Base-by-base conservation (phyloP, 2,113 vertebrate genomes). In the Galeopterus variegatus region DNA sequence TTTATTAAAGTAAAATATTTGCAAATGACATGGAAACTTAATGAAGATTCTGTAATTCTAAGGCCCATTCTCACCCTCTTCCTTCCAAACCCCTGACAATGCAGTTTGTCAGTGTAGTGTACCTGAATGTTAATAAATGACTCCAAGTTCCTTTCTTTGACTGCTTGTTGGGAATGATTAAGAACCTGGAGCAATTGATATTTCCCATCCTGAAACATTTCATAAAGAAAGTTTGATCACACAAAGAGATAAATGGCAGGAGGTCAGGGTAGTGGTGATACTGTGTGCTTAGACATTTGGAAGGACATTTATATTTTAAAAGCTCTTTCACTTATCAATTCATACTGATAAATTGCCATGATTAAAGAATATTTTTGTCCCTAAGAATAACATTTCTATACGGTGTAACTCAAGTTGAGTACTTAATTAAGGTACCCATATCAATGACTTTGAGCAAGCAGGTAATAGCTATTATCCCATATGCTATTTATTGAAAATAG, bases 291-390 rank as follows among this genome's bases (percentile, higher is more conserved):
- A 84, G 33, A 88, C 15, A 73, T 73, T 88, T 92, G 50, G 64
- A 93, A 82, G 26, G 56, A 54, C 91, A 72, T 85, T 75, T 75
- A 33, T 82, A 28, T 77, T 89, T 89, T 81, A 86, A 54, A 95
- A 93, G 10, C 41, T 86, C 23, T 83, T 94, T 89, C 23, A 58
- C 75, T 48, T 18, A 50, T n/a, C 56, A 60, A 28, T 93, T 90
- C 33, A 21, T 64, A 36, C 21, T 36, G 28, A 75, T 0, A 65
- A 87, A 54, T 95, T n/a, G 60, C 13, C 26, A 45, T 79, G 21
- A 72, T 85, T 79, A 67, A 83, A 67, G 21, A 54, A 48, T 64
- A 56, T 70, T 75, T 62, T 95, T 45, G 26, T 56, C n/a, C 36
- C 18, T 81, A 41, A 33, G 45, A 72, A 28, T 45, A 48, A 33